Conservation (phyloP, 1,140 invertebrate genomes). For the Lasaia peninsularis region DNA sequence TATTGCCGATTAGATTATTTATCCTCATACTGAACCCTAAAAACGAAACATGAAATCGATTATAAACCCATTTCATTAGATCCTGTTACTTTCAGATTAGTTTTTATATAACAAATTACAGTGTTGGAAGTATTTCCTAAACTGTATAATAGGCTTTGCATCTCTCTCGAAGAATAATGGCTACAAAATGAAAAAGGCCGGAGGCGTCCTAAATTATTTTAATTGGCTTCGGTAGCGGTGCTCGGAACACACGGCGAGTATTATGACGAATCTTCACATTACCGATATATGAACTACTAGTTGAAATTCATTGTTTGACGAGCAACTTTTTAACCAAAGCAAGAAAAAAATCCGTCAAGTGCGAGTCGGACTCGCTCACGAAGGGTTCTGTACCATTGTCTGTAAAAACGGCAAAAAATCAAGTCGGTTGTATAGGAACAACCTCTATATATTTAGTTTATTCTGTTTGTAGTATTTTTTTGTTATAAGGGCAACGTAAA, state of each 20-base stretch:
- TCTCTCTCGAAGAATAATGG: constrained; percentile 67
- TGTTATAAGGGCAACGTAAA: too few species aligned
- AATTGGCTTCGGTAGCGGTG: constrained; percentile 76
- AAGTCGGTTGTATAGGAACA: too few species aligned
- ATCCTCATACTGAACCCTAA: too few species aligned
- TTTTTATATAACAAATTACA: constrained; percentile 28
- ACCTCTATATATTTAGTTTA: too few species aligned
- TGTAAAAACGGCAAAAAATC: too few species aligned
- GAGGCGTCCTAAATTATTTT: constrained; percentile 76
- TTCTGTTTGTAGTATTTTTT: too few species aligned
- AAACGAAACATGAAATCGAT: neutral
- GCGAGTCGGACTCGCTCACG: too few species aligned
- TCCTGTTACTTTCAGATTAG: constrained; percentile 1
- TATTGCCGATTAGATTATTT: too few species aligned
- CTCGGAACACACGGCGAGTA: constrained; percentile 15
- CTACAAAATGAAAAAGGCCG: constrained; percentile 71
- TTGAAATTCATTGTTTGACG: too few species aligned
- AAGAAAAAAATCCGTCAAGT: too few species aligned
- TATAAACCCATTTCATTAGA: constrained; percentile 10
- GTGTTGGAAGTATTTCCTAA: constrained; percentile 27
- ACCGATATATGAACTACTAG: neutral
- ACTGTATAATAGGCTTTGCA: constrained; percentile 66
- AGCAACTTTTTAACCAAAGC: too few species aligned
- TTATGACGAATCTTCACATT: constrained; percentile 24
- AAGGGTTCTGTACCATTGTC: too few species aligned